A percentile compares a stretch with the other conserved stretches of the same genome.
Conservation (phyloP, 2,113 vertebrate species). For the Lagenorhynchus albirostris region DNA sequence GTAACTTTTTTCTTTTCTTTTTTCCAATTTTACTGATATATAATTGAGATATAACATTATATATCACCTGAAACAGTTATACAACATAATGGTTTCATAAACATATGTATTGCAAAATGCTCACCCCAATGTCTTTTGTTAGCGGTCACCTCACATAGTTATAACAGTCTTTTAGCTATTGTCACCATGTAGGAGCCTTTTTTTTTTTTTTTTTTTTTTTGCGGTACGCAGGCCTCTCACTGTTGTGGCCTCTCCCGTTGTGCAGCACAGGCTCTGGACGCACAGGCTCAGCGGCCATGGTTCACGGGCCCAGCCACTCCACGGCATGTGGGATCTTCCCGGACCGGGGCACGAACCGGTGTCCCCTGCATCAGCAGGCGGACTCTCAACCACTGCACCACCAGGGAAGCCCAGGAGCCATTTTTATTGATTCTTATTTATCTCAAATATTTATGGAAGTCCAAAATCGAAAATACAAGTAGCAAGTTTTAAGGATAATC, state of each 20-base stretch:
- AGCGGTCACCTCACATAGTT: neutral
- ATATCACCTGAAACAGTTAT: neutral
- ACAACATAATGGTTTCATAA: neutral
- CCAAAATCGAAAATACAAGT: neutral
- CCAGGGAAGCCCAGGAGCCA: no score
- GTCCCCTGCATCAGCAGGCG: no score
- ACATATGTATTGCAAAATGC: neutral
- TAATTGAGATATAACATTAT: neutral
- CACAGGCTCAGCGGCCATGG: no score
- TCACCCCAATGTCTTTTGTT: neutral
- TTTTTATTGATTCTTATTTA: neutral
- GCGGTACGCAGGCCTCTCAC: no score
- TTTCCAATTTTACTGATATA: neutral
- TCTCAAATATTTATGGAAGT: neutral
- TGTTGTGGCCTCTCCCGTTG: no score
- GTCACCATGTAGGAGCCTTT: neutral
- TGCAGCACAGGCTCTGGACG: no score
- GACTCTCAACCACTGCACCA: no score
- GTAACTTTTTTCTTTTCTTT: neutral
- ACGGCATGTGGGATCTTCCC: no score
- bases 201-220: no score
- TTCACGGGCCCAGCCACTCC: no score
- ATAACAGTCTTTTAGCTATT: neutral
- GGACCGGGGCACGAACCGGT: no score
- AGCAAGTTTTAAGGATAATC: neutral